Evolutionary conservation across 2,797 vertebrate genomes (phyloP).

Genomic region (Huso huso): DNA sequence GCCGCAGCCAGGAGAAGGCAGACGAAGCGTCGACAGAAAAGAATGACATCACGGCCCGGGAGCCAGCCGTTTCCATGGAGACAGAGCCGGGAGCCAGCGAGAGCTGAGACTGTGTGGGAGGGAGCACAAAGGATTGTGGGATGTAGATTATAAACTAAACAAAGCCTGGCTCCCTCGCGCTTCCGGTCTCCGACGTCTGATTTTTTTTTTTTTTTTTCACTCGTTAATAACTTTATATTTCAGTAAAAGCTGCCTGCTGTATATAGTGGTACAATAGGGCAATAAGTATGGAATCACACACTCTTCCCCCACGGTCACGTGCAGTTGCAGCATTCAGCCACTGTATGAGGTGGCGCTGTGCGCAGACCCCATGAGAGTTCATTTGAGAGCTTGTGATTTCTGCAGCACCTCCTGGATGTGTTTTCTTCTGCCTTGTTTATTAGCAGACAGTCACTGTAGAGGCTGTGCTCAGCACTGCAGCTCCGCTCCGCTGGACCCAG

Average conservation of each 20-base stretch:
- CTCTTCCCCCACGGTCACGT: conserved; percentile 30
- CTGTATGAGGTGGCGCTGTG: conserved; percentile 10
- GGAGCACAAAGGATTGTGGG: conserved; percentile 14
- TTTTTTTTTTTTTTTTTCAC: conserved; percentile 21
- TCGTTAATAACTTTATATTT: conserved; percentile 21
- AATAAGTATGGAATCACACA: conserved; percentile 30
- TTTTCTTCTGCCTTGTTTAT: too few relatives aligned
- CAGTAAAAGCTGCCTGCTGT: conserved; percentile 29
- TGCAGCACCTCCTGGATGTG: too few relatives aligned
- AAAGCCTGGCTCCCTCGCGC: conserved; percentile 29
- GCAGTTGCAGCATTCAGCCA: conserved; percentile 27
- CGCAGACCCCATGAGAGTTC: too few relatives aligned
- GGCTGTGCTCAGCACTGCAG: too few relatives aligned
- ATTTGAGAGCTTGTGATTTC: too few relatives aligned
- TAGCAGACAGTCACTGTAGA: too few relatives aligned
- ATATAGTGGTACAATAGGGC: conserved; percentile 35
- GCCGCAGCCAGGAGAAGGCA: conserved; percentile 48
- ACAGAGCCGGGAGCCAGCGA: conserved; percentile 43
- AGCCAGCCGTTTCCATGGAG: conserved; percentile 37
- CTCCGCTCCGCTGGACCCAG: too few relatives aligned
- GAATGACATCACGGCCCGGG: conserved; percentile 42
- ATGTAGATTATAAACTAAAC: conserved; percentile 40
- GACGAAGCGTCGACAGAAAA: conserved; percentile 37
- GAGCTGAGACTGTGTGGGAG: conserved; percentile 46
- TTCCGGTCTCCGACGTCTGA: conserved; percentile 8